Base-by-base conservation (phyloP, 2,113 vertebrate species). In the Crypturellus undulatus region DNA sequence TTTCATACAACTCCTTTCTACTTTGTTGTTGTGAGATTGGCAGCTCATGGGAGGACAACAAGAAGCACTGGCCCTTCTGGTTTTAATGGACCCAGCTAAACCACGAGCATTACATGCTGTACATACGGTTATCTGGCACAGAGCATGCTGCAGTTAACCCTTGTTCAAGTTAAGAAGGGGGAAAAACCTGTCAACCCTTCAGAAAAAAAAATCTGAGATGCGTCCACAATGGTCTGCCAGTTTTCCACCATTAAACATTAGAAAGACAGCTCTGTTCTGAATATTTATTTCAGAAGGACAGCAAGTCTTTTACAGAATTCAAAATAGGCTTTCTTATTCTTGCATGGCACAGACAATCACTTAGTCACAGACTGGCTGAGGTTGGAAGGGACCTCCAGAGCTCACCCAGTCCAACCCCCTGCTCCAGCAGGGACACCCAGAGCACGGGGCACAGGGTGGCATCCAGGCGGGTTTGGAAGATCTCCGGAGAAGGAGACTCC, bases 11-110 rank as follows among this genome's bases (percentile, higher is more conserved):
- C 3, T 2, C 21, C 62, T 71, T 93, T 84, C 56, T 76, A 26
- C 47, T 75, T 89, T 52, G 36, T 60, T 63, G 6, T 65, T 68
- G 34, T 76, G 69, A 76, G 62, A 87, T 2, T 26, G 51, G 70
- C 42, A 6, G 51, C 28, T 49, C 45, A 81, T 71, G 86, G 86
- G 54, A 92, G 70, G 40, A 34, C 56, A 89, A 65, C 65, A 59
- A 89, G 88, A 88, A 93, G 26, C 1, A 3, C 80, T 54, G 7
- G 86, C 58, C 86, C 52, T 94, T 87, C 92, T 91, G n/a, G 52
- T 93, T 96, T 93, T 79, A 82, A 59, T 72, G 58, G 59, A 81
- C 32, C 81, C 32, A 20, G 32, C 52, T 58, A 87, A 87, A 25
- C 28, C 67, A 93, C 73, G 54, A 12, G 59, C 18, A 80, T 84